These are phyloP conservation scores for Ostrea denselamellosa DNA, from an alignment of 1,140 invertebrate species.

Conservation along the genomic window DNA sequence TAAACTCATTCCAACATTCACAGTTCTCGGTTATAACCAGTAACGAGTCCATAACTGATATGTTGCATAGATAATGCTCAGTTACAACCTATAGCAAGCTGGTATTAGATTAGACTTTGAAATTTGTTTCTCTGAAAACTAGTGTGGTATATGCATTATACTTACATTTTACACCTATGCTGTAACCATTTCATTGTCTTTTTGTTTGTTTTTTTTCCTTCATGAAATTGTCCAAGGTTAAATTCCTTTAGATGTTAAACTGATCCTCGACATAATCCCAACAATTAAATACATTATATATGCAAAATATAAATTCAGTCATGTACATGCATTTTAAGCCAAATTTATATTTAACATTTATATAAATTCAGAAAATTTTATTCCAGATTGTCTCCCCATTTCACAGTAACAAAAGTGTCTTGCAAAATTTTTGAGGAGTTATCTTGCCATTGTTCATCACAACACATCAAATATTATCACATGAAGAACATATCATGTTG, in stretches of 20 bases:
- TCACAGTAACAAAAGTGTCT: background rate
- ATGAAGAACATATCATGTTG: conserved; percentile 16
- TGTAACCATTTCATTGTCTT: too few relatives aligned
- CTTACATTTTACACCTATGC: too few relatives aligned
- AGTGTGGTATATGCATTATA: background rate
- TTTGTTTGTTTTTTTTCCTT: background rate
- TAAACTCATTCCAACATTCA: too few relatives aligned
- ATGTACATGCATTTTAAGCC: background rate
- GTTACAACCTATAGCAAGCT: too few relatives aligned
- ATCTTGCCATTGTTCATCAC: background rate
- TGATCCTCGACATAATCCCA: background rate
- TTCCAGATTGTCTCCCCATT: conserved; percentile 11
- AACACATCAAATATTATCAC: conserved; percentile 20
- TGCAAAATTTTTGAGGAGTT: background rate
- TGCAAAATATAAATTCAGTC: background rate
- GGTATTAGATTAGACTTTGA: background rate
- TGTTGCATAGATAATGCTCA: too few relatives aligned
- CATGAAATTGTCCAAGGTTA: too few relatives aligned
- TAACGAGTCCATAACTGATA: too few relatives aligned
- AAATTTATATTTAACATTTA: background rate
- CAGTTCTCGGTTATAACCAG: too few relatives aligned
- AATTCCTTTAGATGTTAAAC: background rate
- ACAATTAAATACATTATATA: too few relatives aligned
- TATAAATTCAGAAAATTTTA: background rate
- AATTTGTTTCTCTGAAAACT: background rate